These are phyloP conservation scores for Phalacrocorax pelagicus DNA, from an alignment of 2,113 vertebrate species.

Conservation along the genomic window DNA sequence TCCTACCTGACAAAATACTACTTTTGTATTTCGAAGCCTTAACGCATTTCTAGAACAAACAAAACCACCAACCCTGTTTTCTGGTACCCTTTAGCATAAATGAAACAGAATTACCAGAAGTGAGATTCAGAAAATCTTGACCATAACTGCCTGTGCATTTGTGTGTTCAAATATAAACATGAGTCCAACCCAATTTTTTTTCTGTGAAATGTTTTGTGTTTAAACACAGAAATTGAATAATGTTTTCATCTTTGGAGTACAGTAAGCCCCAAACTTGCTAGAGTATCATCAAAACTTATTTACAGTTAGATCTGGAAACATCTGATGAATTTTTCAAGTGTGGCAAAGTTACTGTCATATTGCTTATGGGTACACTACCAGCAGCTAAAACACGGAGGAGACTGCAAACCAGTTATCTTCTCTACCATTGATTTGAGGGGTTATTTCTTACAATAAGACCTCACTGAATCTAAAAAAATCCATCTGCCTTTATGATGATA, in stretches of 20 bases:
- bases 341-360: background rate
- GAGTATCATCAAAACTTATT: background rate
- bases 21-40: background rate
- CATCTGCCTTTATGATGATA: background rate
- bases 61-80: background rate
- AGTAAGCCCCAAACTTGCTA: background rate
- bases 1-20: background rate
- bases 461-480: background rate
- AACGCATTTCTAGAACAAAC: background rate
- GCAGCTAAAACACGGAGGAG: background rate
- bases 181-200: background rate
- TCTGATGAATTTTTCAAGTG: background rate
- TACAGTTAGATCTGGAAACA: background rate
- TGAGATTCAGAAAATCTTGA: background rate
- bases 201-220: background rate
- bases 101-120: background rate
- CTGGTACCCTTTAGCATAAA: background rate
- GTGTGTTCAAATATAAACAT: background rate
- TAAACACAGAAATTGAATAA: background rate
- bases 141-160: background rate
- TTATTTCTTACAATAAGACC: background rate
- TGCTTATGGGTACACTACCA: background rate
- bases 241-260: background rate
- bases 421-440: background rate
- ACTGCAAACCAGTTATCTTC: background rate